Percentiles rank a stretch among this genome's conserved stretches.
These are phyloP conservation scores for Natrix natrix DNA, from an alignment of 2,797 vertebrate genomes.

Conservation along the genomic window DNA sequence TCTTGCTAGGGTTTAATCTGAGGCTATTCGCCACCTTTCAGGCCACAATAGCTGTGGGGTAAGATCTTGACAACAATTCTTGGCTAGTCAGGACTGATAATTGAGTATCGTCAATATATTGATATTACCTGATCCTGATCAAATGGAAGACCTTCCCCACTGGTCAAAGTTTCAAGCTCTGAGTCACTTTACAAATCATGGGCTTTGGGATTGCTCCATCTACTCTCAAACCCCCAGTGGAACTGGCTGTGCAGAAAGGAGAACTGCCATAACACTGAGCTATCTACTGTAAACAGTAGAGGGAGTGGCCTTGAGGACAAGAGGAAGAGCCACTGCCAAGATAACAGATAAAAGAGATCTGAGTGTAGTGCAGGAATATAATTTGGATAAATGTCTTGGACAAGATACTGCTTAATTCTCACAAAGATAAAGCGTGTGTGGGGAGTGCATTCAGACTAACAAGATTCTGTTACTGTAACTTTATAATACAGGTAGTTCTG, in stretches of 20 bases:
- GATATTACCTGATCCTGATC: background rate
- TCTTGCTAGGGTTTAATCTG: background rate
- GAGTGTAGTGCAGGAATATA: background rate
- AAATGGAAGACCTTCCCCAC: background rate
- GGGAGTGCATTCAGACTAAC: too few species aligned
- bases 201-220: background rate
- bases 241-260: background rate
- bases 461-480: too few species aligned
- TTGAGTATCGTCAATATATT: background rate
- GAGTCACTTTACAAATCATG: background rate
- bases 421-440: background rate
- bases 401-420: background rate
- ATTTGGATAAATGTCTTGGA: background rate
- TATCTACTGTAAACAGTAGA: background rate
- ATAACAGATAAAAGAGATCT: background rate
- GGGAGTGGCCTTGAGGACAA: background rate
- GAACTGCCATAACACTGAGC: background rate
- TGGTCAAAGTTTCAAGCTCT: background rate
- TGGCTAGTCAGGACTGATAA: background rate
- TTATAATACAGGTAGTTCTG: background rate
- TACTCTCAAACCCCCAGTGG: background rate
- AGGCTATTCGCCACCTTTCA: background rate
- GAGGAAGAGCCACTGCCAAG: background rate
- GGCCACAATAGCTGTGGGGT: background rate
- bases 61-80: background rate